phyloP scores from a whole-genome alignment of 2,888 invertebrate genomes.

The Trichogramma dendrolimi region DNA sequence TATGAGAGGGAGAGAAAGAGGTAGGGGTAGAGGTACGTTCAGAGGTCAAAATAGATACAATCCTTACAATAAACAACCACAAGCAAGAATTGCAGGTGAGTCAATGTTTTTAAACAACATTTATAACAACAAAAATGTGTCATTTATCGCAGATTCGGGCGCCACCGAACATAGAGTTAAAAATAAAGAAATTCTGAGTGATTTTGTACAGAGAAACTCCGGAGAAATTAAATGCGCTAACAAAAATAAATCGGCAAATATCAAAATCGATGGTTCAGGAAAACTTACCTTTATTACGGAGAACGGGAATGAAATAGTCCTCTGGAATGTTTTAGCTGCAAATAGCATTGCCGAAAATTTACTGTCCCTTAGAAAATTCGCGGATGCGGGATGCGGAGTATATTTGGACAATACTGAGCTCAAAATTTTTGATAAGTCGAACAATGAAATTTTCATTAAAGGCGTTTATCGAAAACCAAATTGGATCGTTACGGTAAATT shows the following conservation, averaged over 20 bases:
- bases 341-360: conserved; percentile 15
- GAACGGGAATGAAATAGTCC: background rate
- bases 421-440: conserved; percentile 9
- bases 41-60: no score
- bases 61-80: no score
- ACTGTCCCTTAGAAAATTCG: conserved; percentile 21
- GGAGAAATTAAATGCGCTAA: conserved; percentile 8
- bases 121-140: background rate
- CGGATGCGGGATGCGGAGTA: conserved; percentile 14
- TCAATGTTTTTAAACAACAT: background rate
- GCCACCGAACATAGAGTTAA: conserved; percentile 15
- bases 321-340: conserved; percentile 7
- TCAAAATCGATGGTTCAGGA: conserved; percentile 7
- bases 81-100: no score
- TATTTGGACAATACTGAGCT: conserved; percentile 12
- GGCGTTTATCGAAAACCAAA: conserved; percentile 3
- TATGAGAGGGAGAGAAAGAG: no score
- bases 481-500: conserved; percentile 7
- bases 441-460: conserved; percentile 6
- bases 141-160: conserved; percentile 14
- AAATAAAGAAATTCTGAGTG: conserved; percentile 2
- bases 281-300: background rate
- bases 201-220: background rate
- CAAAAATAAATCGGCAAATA: conserved; percentile 5
- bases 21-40: no score